Percentiles rank a stretch among this genome's conserved stretches.
phyloP scores from a whole-genome alignment of 1,140 invertebrate species.

The Diachasma alloeum region DNA sequence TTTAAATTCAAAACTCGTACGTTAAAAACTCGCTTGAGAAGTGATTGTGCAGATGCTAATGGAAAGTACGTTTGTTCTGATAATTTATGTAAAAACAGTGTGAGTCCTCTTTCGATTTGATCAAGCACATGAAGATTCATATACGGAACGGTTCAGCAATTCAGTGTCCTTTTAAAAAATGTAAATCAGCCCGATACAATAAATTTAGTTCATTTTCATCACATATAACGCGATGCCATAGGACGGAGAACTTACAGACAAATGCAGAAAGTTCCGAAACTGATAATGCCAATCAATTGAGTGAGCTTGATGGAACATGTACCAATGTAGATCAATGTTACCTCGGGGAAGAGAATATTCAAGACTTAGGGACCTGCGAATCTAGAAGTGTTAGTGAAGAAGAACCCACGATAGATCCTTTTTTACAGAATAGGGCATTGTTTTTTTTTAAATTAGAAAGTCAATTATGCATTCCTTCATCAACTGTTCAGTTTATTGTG shows the following conservation, averaged over 20 bases:
- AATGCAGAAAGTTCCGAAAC: neutral
- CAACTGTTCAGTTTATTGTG: conserved; percentile 17
- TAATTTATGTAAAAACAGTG: neutral
- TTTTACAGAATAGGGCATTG: conserved; percentile 6
- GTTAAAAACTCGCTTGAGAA: neutral
- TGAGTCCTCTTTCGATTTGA: neutral
- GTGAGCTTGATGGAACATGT: neutral
- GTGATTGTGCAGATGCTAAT: neutral
- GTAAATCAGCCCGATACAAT: neutral
- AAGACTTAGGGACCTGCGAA: neutral
- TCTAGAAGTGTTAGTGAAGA: neutral
- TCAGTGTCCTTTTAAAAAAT: conserved; percentile 3
- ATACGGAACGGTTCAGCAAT: neutral
- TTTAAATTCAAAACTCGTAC: neutral
- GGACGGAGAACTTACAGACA: neutral
- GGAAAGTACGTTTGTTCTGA: neutral
- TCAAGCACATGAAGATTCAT: conserved; percentile 5
- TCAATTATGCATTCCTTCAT: conserved; percentile 12
- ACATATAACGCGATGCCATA: neutral
- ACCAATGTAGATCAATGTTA: neutral
- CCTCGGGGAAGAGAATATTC: neutral
- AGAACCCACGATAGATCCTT: neutral
- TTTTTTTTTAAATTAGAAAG: conserved; percentile 23
- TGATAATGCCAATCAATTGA: neutral
- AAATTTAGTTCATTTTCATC: neutral